Percentiles rank a stretch among this genome's conserved stretches.
phyloP scores from a whole-genome alignment of 1,140 invertebrate species.

The Phymastichus coffea region DNA sequence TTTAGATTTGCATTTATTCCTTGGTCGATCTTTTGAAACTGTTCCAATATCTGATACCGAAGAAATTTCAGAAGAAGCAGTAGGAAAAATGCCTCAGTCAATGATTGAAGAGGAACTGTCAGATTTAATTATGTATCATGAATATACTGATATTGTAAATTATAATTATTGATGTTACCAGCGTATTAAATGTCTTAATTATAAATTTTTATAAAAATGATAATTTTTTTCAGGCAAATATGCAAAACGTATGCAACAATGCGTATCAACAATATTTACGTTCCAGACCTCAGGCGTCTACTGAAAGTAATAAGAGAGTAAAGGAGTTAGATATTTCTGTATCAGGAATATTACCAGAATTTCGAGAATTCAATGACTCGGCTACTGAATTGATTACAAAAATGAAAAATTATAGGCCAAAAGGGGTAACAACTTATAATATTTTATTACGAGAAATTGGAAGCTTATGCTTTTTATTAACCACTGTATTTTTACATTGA shows the following conservation, averaged over 20 bases:
- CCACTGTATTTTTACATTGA: conserved; percentile 27
- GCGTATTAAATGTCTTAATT: conserved; percentile 10
- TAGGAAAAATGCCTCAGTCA: conserved; percentile 80
- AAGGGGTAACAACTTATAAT: conserved; percentile 56
- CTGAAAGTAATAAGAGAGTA: conserved; percentile 83
- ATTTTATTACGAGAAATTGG: too few relatives aligned
- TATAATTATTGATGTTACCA: conserved; percentile 5
- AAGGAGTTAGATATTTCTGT: conserved; percentile 64
- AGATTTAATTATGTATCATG: conserved; percentile 76
- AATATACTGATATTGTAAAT: conserved; percentile 73
- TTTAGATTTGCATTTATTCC: conserved; percentile 91
- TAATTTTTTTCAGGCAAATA: conserved; percentile 63
- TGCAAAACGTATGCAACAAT: conserved; percentile 78
- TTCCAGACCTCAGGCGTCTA: conserved; percentile 82
- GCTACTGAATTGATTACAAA: conserved; percentile 64
- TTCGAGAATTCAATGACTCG: conserved; percentile 37
- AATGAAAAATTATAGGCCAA: conserved; percentile 83
- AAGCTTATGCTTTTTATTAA: too few relatives aligned
- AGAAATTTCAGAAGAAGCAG: conserved; percentile 56
- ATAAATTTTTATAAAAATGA: conserved; percentile 60
- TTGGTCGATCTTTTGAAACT: conserved; percentile 73
- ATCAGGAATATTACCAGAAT: conserved; percentile 56
- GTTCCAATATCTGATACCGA: conserved; percentile 55
- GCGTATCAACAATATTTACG: conserved; percentile 88
- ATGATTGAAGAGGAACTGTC: conserved; percentile 82